Conservation (phyloP, 2,888 invertebrate species). For the Cybosia mesomella region DNA sequence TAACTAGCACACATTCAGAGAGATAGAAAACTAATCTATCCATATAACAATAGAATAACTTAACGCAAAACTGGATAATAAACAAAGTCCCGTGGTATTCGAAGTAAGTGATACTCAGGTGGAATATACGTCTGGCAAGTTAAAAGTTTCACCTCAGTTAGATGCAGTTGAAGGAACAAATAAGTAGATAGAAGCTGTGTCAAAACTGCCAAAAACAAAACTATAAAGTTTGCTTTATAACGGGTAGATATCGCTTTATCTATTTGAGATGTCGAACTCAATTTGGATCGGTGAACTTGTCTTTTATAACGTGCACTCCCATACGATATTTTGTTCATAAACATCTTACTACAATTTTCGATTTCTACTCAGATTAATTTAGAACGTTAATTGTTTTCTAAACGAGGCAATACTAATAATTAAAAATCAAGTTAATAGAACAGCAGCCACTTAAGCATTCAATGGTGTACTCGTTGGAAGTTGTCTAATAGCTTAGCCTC, state of each 20-base stretch:
- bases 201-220: constrained; percentile 88
- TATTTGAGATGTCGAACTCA: constrained; percentile 84
- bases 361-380: constrained; percentile 56
- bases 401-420: constrained; percentile 62
- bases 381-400: constrained; percentile 51
- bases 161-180: constrained; percentile 83
- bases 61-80: constrained; percentile 56
- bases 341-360: constrained; percentile 44
- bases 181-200: constrained; percentile 85
- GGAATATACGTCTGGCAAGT: constrained; percentile 78
- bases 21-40: constrained; percentile 46
- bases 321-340: constrained; percentile 56
- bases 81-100: constrained; percentile 68
- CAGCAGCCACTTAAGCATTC: constrained; percentile 68
- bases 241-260: constrained; percentile 83
- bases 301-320: constrained; percentile 66
- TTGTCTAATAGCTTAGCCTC: constrained; percentile 62
- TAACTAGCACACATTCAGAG: constrained; percentile 27
- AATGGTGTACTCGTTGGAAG: constrained; percentile 66
- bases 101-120: constrained; percentile 76
- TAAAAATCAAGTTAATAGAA: constrained; percentile 62
- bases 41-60: constrained; percentile 58
- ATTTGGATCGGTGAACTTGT: constrained; percentile 72
- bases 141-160: constrained; percentile 81
- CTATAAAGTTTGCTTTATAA: constrained; percentile 86